Conservation (phyloP, 1,140 invertebrate species). For the Brachionus manjavacas region DNA sequence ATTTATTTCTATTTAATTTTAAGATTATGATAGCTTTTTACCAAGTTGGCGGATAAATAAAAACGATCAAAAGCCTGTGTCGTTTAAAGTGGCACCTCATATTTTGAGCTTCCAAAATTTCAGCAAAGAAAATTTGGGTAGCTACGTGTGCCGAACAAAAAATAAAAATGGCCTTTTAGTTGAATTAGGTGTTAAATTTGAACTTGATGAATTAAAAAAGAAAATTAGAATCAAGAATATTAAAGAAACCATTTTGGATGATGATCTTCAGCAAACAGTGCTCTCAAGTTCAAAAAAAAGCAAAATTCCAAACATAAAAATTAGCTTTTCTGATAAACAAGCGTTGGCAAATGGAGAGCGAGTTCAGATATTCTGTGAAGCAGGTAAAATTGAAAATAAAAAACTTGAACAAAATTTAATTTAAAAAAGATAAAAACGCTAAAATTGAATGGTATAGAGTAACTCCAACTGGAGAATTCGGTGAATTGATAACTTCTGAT, state of each 20-base stretch:
- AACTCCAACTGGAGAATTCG: neutral
- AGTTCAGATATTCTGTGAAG: neutral
- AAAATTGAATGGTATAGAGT: conserved; percentile 27
- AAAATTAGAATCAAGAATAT: neutral
- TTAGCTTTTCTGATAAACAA: conserved; percentile 32
- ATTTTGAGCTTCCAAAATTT: conserved; percentile 12
- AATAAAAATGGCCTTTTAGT: conserved; percentile 29
- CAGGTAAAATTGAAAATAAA: neutral
- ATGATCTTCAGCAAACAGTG: neutral
- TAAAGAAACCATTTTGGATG: neutral
- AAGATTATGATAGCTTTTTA: neutral
- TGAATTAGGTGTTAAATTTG: neutral
- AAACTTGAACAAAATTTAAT: neutral
- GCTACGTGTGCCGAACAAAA: conserved; percentile 7
- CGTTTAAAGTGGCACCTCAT: neutral
- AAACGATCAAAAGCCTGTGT: neutral
- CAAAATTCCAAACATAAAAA: conserved; percentile 2
- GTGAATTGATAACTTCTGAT: neutral
- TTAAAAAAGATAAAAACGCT: neutral
- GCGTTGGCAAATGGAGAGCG: neutral
- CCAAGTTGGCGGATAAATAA: neutral
- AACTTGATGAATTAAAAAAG: neutral
- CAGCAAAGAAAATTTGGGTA: neutral
- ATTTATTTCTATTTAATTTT: neutral
- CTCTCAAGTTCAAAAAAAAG: neutral